Evolutionary conservation across 1,140 invertebrate species (phyloP).

Genomic region (Drosophila mojavensis): DNA sequence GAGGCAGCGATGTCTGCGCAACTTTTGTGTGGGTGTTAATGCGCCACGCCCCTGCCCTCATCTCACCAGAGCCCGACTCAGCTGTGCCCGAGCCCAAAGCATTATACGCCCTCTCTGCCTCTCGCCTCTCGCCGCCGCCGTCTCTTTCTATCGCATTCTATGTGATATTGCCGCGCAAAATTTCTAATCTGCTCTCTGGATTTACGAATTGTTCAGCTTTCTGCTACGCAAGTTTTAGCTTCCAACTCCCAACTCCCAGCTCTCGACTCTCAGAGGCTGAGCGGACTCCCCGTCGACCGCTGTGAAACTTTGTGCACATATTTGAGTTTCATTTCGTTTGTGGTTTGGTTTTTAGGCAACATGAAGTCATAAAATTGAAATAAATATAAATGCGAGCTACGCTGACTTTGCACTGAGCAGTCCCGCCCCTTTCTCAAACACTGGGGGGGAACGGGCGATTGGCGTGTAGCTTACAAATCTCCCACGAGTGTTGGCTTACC

Average conservation of each 20-base stretch:
- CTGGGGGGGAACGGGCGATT: slow-evolving; percentile 10
- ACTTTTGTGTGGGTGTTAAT: slow-evolving; percentile 60
- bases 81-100: slow-evolving; percentile 30
- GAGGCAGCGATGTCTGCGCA: slow-evolving; percentile 41
- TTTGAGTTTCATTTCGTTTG: slow-evolving; percentile 82
- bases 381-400: slow-evolving; percentile 74
- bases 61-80: slow-evolving; percentile 22
- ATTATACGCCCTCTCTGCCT: slow-evolving; percentile 9
- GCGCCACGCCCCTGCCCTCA: slow-evolving; percentile 65
- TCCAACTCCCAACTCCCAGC: neutral
- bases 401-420: slow-evolving; percentile 65
- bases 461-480: slow-evolving; percentile 55
- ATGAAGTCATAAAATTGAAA: slow-evolving; percentile 82
- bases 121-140: neutral
- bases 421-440: slow-evolving; percentile 49
- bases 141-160: neutral
- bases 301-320: slow-evolving; percentile 79
- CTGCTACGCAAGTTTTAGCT: slow-evolving; percentile 6
- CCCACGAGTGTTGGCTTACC: slow-evolving; percentile 48
- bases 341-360: slow-evolving; percentile 70
- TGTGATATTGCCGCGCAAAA: slow-evolving; percentile 64
- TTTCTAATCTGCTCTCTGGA: slow-evolving; percentile 72
- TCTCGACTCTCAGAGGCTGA: neutral
- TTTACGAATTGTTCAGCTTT: slow-evolving; percentile 59
- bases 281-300: slow-evolving; percentile 31